A percentile compares a stretch with the other conserved stretches of the same genome.
phyloP scores from a whole-genome alignment of 1,140 invertebrate species.

The Drosophila sulfurigaster region DNA sequence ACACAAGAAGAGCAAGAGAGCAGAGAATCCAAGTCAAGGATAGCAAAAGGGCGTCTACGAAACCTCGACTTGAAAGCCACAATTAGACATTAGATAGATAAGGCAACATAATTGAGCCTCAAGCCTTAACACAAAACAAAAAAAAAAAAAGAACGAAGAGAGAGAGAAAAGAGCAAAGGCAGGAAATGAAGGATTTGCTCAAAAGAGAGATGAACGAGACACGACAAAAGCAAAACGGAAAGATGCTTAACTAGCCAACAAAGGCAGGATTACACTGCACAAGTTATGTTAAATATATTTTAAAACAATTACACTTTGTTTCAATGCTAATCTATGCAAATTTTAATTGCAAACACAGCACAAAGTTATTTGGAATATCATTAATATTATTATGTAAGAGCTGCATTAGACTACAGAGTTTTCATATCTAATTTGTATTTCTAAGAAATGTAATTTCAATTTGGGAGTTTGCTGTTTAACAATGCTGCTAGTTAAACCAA shows the following conservation, averaged over 20 bases:
- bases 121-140: neutral
- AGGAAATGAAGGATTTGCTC: slow-evolving; percentile 50
- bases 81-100: slow-evolving; percentile 39
- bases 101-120: slow-evolving; percentile 50
- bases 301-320: neutral
- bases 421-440: no score
- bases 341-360: neutral
- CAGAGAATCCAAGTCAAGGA: slow-evolving; percentile 8
- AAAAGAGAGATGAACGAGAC: neutral
- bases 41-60: slow-evolving; percentile 28
- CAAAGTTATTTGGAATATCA: no score
- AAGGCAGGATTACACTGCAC: neutral
- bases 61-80: slow-evolving; percentile 17
- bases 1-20: slow-evolving; percentile 8
- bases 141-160: no score
- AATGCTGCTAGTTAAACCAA: neutral
- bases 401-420: no score
- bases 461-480: neutral
- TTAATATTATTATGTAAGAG: no score
- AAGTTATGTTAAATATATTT: neutral
- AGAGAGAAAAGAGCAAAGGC: neutral
- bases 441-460: neutral
- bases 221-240: slow-evolving; percentile 5
- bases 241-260: slow-evolving; percentile 14
- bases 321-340: neutral